Evolutionary conservation across 2,113 vertebrate genomes (phyloP).

Genomic region (Laterallus jamaicensis): DNA sequence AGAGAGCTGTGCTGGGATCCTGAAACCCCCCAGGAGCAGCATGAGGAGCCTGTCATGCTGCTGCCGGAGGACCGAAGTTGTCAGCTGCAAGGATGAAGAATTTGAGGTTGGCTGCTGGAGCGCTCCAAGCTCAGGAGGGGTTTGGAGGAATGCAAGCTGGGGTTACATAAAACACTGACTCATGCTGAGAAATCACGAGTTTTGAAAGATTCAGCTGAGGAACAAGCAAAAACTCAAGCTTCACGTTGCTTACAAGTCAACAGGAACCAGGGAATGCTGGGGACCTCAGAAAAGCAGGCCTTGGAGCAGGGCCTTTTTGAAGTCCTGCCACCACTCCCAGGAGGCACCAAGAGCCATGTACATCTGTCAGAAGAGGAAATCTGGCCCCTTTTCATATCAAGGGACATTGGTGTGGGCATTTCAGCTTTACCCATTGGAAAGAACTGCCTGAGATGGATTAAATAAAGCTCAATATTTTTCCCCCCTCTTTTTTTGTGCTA

Average conservation of each 20-base stretch:
- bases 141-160: conserved; percentile 35
- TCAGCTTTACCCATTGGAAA: background rate
- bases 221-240: conserved; percentile 2
- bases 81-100: conserved; percentile 1
- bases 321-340: background rate
- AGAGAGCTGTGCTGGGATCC: background rate
- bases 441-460: background rate
- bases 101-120: background rate
- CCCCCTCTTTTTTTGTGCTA: background rate
- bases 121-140: background rate
- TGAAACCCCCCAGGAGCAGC: rapidly evolving
- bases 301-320: background rate
- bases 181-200: conserved; percentile 42
- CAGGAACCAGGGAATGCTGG: background rate
- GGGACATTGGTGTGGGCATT: background rate
- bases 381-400: background rate
- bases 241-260: background rate
- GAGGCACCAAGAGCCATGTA: background rate
- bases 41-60: rapidly evolving
- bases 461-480: background rate
- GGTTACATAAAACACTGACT: conserved; percentile 60
- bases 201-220: conserved; percentile 7
- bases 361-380: background rate
- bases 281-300: background rate
- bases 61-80: rapidly evolving